phyloP scores from a whole-genome alignment of 2,797 vertebrate genomes.

The Triplophysa bombifrons region DNA sequence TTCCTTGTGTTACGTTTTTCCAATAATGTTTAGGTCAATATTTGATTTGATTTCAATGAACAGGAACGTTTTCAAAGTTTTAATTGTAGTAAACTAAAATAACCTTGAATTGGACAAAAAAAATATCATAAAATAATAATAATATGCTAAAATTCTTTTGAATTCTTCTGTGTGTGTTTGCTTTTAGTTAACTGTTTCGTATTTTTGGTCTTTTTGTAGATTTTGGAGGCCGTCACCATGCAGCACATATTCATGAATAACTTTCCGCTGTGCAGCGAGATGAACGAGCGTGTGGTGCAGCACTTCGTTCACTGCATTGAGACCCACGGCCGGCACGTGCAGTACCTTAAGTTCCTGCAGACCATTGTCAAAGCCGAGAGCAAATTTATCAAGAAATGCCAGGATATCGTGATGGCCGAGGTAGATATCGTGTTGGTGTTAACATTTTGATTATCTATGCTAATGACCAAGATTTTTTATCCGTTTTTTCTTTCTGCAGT shows the following conservation, averaged over 20 bases:
- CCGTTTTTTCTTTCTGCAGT: slow-evolving; percentile 66
- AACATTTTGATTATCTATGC: too few relatives aligned
- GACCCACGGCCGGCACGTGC: slow-evolving; percentile 95
- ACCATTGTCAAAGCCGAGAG: slow-evolving; percentile 98
- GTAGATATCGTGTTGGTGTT: slow-evolving; percentile 67
- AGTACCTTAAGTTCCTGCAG: slow-evolving; percentile 98
- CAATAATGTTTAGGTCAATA: too few relatives aligned
- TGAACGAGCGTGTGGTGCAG: slow-evolving; percentile 94
- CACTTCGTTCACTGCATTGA: slow-evolving; percentile 99
- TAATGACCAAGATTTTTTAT: not conserved
- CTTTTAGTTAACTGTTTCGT: not conserved
- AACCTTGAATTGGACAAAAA: too few relatives aligned
- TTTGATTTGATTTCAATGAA: too few relatives aligned
- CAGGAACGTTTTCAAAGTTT: too few relatives aligned
- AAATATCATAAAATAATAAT: too few relatives aligned
- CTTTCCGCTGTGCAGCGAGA: slow-evolving; percentile 98
- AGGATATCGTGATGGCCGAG: slow-evolving; percentile 99
- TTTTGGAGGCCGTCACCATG: slow-evolving; percentile 95
- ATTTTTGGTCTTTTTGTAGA: slow-evolving; percentile 69
- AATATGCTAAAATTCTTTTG: too few relatives aligned
- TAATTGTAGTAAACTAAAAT: too few relatives aligned
- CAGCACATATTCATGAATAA: slow-evolving; percentile 99
- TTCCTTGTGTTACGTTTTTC: too few relatives aligned
- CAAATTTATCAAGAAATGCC: slow-evolving; percentile 99
- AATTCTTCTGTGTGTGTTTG: not conserved